Evolutionary conservation across 1,140 invertebrate genomes (phyloP).

Genomic region (Hycleus cichorii): DNA sequence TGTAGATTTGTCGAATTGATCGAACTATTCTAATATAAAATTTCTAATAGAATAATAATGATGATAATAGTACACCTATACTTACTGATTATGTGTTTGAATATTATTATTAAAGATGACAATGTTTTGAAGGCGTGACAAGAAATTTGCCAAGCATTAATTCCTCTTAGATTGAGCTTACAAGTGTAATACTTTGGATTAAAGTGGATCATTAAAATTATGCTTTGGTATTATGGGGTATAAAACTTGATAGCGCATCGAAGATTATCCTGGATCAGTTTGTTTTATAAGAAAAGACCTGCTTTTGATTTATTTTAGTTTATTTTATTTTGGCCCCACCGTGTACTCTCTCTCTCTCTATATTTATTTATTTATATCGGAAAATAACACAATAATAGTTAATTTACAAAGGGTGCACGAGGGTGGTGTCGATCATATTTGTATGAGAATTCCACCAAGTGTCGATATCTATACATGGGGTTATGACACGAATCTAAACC

Average conservation of each 20-base stretch:
- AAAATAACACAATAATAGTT: background rate
- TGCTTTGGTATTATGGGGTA: conserved; percentile 41
- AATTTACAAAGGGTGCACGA: background rate
- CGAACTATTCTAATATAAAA: too few species aligned
- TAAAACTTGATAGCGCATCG: conserved; percentile 44
- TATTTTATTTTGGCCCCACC: background rate
- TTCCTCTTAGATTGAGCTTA: conserved; percentile 41
- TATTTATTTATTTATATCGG: background rate
- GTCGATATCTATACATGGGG: conserved; percentile 18
- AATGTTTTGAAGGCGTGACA: conserved; percentile 33
- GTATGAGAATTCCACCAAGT: conserved; percentile 29
- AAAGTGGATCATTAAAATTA: conserved; percentile 43
- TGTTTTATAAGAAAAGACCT: conserved; percentile 29
- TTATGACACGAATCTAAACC: conserved; percentile 24
- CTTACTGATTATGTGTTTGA: too few species aligned
- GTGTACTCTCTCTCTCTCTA: background rate
- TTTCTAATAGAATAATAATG: too few species aligned
- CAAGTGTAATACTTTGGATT: conserved; percentile 41
- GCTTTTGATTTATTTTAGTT: conserved; percentile 25
- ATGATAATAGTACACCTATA: too few species aligned
- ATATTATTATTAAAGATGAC: conserved; percentile 8
- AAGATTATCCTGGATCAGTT: conserved; percentile 42
- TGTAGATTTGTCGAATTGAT: too few species aligned
- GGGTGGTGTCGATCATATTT: conserved; percentile 11
- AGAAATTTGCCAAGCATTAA: conserved; percentile 39